phyloP scores from a whole-genome alignment of 2,888 invertebrate genomes.

The Morinoia aosen region DNA sequence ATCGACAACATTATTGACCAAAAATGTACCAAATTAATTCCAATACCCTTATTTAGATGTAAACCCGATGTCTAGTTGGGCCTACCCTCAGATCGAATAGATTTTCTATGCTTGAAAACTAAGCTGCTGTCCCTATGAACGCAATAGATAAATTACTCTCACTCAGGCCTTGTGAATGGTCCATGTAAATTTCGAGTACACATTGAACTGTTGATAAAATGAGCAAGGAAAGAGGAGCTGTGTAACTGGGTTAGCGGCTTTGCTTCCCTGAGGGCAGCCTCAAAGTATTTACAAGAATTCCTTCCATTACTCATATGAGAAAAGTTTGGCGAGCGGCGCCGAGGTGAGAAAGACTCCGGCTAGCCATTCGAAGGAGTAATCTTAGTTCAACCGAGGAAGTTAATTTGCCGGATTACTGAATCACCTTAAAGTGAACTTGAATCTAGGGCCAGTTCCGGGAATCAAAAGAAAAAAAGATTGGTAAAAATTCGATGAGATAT shows the following conservation, averaged over 20 bases:
- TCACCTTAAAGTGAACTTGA: background rate
- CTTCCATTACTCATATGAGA: constrained; percentile 49
- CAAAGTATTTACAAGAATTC: constrained; percentile 49
- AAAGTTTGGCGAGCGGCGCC: constrained; percentile 33
- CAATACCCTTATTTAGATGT: no score
- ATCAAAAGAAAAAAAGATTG: background rate
- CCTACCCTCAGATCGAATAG: background rate
- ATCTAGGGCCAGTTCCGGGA: background rate
- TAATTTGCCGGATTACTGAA: background rate
- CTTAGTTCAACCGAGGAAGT: background rate
- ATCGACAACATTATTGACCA: no score
- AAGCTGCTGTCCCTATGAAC: background rate
- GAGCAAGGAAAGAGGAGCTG: background rate
- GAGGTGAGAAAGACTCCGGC: constrained; percentile 29
- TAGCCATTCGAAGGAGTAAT: background rate
- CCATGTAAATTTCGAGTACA: background rate
- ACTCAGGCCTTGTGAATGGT: background rate
- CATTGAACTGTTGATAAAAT: background rate
- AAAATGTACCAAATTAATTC: no score
- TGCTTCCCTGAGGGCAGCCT: background rate
- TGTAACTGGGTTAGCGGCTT: background rate
- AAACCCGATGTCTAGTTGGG: background rate
- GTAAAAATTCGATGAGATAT: background rate
- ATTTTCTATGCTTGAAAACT: background rate
- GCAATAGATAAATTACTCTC: background rate